Conservation (phyloP, 2,797 vertebrate genomes). For the Notoglanidium macrostoma region DNA sequence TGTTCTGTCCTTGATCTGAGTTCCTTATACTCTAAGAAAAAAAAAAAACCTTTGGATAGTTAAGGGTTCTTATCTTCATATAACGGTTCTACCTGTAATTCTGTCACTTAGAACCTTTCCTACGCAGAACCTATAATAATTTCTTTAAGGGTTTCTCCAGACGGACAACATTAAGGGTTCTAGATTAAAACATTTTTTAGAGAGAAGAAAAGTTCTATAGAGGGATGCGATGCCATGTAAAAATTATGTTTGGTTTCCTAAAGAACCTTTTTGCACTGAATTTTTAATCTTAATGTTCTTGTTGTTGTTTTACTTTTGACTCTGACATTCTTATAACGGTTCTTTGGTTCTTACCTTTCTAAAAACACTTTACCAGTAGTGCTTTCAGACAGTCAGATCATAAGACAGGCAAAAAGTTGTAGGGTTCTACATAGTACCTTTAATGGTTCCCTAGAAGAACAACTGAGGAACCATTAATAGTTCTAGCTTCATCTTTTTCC, state of each 20-base stretch:
- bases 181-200: background rate
- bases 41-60: background rate
- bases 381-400: background rate
- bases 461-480: background rate
- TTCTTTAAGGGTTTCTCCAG: background rate
- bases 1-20: background rate
- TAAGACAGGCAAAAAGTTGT: background rate
- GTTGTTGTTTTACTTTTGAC: background rate
- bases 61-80: background rate
- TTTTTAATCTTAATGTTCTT: background rate
- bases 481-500: background rate
- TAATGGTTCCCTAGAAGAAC: background rate
- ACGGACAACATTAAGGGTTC: background rate
- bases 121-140: background rate
- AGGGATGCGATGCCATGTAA: background rate
- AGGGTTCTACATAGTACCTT: background rate
- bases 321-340: background rate
- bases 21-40: background rate
- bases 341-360: background rate
- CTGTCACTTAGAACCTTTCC: background rate
- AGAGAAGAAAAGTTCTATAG: background rate
- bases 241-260: background rate
- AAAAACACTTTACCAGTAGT: background rate
- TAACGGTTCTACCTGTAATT: background rate
- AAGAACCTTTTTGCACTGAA: background rate